Percentiles rank a stretch among this genome's conserved stretches.
These are phyloP conservation scores for Cryptus armator DNA, from an alignment of 2,888 invertebrate species.

Conservation along the genomic window DNA sequence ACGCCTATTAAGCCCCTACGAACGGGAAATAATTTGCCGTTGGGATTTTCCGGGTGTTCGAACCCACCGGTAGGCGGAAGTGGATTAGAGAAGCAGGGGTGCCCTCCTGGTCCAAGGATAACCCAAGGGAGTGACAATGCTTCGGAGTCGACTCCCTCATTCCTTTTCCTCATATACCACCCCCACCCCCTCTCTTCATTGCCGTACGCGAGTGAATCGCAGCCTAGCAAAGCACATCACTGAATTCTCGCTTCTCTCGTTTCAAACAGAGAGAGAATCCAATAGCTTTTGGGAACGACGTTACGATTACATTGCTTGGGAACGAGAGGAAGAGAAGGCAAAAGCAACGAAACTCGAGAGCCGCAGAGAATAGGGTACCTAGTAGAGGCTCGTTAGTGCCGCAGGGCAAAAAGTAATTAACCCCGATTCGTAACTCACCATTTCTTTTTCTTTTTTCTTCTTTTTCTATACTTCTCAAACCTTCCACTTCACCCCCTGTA, in stretches of 20 bases:
- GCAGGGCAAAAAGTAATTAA: conserved; percentile 65
- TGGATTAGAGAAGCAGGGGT: conserved; percentile 41
- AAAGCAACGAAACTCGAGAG: conserved; percentile 15
- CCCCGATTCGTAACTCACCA: conserved; percentile 58
- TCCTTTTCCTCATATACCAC: neutral
- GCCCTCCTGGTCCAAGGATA: neutral
- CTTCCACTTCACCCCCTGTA: conserved; percentile 20
- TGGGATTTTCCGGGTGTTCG: conserved; percentile 55
- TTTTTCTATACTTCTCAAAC: conserved; percentile 42
- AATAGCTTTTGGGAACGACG: conserved; percentile 55
- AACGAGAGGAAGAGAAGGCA: conserved; percentile 37
- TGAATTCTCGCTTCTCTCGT: conserved; percentile 23
- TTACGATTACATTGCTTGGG: conserved; percentile 54
- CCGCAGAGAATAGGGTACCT: neutral
- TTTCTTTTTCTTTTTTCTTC: conserved; percentile 39
- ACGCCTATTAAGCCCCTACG: conserved; percentile 50
- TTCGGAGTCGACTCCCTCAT: conserved; percentile 1
- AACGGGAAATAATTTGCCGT: conserved; percentile 60
- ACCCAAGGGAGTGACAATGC: conserved; percentile 23
- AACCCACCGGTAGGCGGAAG: conserved; percentile 41
- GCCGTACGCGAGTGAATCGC: conserved; percentile 25
- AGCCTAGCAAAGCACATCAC: conserved; percentile 31
- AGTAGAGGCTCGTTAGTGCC: conserved; percentile 60
- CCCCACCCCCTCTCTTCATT: conserved; percentile 2
- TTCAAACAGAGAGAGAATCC: conserved; percentile 38